A percentile compares a stretch with the other conserved stretches of the same genome.
Evolutionary conservation across 2,797 vertebrate species (phyloP).

Genomic region (Eupleurogrammus muticus): DNA sequence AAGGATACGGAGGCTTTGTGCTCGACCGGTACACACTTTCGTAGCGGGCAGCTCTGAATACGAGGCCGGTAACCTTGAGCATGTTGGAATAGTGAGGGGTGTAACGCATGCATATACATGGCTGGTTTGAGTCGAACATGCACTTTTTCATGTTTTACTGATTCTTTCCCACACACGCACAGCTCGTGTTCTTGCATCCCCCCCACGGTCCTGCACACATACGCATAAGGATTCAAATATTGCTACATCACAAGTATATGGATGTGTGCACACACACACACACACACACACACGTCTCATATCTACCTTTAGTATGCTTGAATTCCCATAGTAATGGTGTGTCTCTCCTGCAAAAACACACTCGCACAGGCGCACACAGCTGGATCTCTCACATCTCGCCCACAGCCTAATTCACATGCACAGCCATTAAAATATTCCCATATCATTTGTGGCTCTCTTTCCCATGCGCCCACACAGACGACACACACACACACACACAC

Average conservation of each 20-base stretch:
- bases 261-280: conserved; percentile 1
- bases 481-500: conserved; percentile 5
- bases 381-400: conserved; percentile 57
- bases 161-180: conserved; percentile 16
- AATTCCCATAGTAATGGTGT: conserved; percentile 52
- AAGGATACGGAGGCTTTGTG: conserved; percentile 27
- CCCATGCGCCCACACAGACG: conserved; percentile 31
- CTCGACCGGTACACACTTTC: conserved; percentile 23
- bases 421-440: conserved; percentile 50
- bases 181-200: conserved; percentile 25
- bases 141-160: conserved; percentile 27
- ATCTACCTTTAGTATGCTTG: conserved; percentile 51
- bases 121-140: conserved; percentile 12
- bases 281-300: conserved; percentile 29
- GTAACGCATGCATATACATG: conserved; percentile 1
- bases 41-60: conserved; percentile 28
- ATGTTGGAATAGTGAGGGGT: conserved; percentile 27
- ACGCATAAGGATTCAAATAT: conserved; percentile 31
- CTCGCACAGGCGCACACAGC: conserved; percentile 40
- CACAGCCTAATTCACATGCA: conserved; percentile 62
- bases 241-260: conserved; percentile 6
- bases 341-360: conserved; percentile 53
- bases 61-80: conserved; percentile 60
- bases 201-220: not conserved
- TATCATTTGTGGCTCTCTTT: conserved; percentile 41